A percentile compares a stretch with the other conserved stretches of the same genome.
Evolutionary conservation across 2,113 vertebrate species (phyloP).

Genomic region (Kryptolebias marmoratus): DNA sequence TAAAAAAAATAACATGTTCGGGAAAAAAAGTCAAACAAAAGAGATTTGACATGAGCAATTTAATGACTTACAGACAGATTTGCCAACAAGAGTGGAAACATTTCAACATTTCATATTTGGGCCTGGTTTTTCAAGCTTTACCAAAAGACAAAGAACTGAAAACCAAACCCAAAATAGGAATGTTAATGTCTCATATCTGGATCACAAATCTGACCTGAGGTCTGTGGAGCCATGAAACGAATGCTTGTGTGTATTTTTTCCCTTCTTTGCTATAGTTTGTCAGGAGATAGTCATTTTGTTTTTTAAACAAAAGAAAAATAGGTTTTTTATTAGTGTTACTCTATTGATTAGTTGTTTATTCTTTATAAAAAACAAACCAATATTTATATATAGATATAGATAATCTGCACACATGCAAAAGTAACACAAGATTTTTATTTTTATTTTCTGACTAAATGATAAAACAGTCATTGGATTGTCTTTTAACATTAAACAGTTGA

Average conservation of each 20-base stretch:
- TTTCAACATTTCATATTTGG: neutral
- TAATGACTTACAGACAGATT: conserved; percentile 6
- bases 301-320: too few relatives aligned
- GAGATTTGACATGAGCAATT: conserved; percentile 19
- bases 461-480: too few relatives aligned
- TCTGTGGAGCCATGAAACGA: neutral
- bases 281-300: too few relatives aligned
- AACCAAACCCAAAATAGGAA: neutral
- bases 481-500: too few relatives aligned
- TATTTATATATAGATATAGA: too few relatives aligned
- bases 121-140: neutral
- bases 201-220: neutral
- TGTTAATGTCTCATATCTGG: neutral
- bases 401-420: too few relatives aligned
- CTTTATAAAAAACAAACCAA: too few relatives aligned
- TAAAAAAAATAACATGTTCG: neutral
- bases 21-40: conserved; percentile 7
- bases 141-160: neutral
- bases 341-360: too few relatives aligned
- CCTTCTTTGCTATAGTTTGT: neutral
- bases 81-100: neutral
- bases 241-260: neutral
- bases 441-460: too few relatives aligned
- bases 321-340: too few relatives aligned
- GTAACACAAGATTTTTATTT: too few relatives aligned